Conservation (phyloP, 2,113 vertebrate species). For the Struthio camelus region DNA sequence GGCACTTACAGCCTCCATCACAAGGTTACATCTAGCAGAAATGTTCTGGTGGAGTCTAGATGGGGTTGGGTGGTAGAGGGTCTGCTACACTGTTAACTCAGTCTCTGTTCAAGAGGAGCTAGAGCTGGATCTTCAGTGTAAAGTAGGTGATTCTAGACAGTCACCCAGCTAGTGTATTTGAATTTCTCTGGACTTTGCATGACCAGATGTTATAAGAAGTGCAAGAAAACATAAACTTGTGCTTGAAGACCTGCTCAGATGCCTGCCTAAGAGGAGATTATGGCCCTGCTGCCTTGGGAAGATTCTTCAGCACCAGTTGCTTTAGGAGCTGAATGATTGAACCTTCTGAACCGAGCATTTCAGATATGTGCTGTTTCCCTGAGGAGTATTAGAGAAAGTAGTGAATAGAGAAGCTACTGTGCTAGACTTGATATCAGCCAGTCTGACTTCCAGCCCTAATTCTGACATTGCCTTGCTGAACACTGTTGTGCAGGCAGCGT, state of each 20-base stretch:
- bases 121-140: background rate
- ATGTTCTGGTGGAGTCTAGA: background rate
- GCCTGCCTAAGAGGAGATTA: background rate
- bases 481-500: background rate
- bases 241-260: background rate
- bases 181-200: background rate
- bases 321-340: background rate
- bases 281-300: background rate
- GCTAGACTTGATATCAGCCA: background rate
- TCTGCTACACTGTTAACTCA: background rate
- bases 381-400: too few relatives aligned
- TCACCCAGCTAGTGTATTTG: background rate
- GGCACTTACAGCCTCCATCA: background rate
- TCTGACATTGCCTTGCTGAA: background rate
- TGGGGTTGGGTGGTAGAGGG: background rate
- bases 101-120: background rate
- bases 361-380: background rate
- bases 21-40: background rate
- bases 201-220: background rate
- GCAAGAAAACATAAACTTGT: background rate
- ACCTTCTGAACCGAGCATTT: background rate
- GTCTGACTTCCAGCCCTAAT: background rate
- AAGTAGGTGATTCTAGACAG: background rate
- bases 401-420: background rate
- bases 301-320: background rate